Base-by-base conservation (phyloP, 37 sponge, comb jelly and placozoan species). In the Beroe forskalii region DNA sequence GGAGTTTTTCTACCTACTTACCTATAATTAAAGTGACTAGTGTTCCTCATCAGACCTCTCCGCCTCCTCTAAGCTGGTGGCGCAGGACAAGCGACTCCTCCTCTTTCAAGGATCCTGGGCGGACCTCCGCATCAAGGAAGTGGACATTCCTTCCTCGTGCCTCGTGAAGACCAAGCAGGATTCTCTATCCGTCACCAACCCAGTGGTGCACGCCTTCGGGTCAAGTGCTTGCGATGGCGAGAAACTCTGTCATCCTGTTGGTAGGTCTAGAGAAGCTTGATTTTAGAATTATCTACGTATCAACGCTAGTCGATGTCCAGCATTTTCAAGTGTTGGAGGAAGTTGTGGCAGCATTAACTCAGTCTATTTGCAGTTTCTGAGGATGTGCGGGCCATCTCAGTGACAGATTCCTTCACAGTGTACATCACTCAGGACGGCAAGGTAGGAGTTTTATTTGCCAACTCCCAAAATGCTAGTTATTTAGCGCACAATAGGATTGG, bases 141-240 rank as follows among this genome's bases (percentile, higher is more conserved):
- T 41, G 1, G 55, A 44, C 55, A 6, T 80, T 0, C 9, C 25
- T 80, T 38, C 86, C 43, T 37, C 25, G 30, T 23, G 8, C 4
- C 2, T 22, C 3, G 22, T 1, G 3, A 37, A 80, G 30, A n/a
- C 23, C 22, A 2, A 33, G 37, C 37, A 36, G 1, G 1, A 35
- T 33, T 14, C 72, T 36, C 86, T 80, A 24, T 80, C 86, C 40
- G 55, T 80, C 0, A 44, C 86, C 4, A 80, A n/a, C 28, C 86
- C 86, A 0, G 31, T 38, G 1, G 55, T 80, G 0, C 25, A 33
- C 48, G 86, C 86, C 0, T 80, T 80, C 27, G 86, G 86, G n/a
- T 44, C 86, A 9, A 44, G 38, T 80, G 86, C 24, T 44, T 80
- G 44, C 35, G 86, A 80, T 80, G 40, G 86, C 25, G 86, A 44